Evolutionary conservation across 1,140 invertebrate species (phyloP).

Genomic region (Thaumetopoea pityocampa): DNA sequence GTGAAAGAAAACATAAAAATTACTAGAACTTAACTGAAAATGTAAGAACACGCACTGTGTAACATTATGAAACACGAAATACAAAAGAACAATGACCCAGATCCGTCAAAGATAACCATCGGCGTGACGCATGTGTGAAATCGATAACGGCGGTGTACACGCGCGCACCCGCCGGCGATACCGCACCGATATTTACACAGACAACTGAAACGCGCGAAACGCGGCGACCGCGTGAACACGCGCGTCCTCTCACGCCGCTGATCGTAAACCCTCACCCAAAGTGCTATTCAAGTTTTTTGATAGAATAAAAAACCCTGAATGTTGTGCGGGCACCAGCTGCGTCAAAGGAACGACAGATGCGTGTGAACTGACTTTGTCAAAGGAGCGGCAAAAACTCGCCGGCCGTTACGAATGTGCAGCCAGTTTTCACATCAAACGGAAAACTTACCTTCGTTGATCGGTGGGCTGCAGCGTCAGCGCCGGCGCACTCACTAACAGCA

Average conservation of each 20-base stretch:
- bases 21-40: slow-evolving; percentile 8
- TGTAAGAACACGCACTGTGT: slow-evolving; percentile 25
- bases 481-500: slow-evolving; percentile 70
- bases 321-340: slow-evolving; percentile 60
- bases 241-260: slow-evolving; percentile 29
- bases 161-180: slow-evolving; percentile 51
- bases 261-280: slow-evolving; percentile 36
- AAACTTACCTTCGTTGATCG: slow-evolving; percentile 50
- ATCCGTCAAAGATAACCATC: slow-evolving; percentile 69
- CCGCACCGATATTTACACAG: slow-evolving; percentile 60
- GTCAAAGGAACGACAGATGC: slow-evolving; percentile 61
- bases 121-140: slow-evolving; percentile 69
- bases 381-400: slow-evolving; percentile 40
- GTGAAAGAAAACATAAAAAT: not conserved
- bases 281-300: too few relatives aligned
- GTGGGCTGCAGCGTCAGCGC: slow-evolving; percentile 44
- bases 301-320: slow-evolving; percentile 44
- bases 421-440: slow-evolving; percentile 35
- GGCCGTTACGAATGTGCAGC: slow-evolving; percentile 24
- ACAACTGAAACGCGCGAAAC: slow-evolving; percentile 57
- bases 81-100: slow-evolving; percentile 74
- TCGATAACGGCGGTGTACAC: slow-evolving; percentile 66
- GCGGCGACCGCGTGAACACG: slow-evolving; percentile 45
- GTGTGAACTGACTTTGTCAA: slow-evolving; percentile 38
- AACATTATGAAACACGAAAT: slow-evolving; percentile 46